Conservation (phyloP, 2,113 vertebrate genomes). For the Dendropsophus ebraccatus region DNA sequence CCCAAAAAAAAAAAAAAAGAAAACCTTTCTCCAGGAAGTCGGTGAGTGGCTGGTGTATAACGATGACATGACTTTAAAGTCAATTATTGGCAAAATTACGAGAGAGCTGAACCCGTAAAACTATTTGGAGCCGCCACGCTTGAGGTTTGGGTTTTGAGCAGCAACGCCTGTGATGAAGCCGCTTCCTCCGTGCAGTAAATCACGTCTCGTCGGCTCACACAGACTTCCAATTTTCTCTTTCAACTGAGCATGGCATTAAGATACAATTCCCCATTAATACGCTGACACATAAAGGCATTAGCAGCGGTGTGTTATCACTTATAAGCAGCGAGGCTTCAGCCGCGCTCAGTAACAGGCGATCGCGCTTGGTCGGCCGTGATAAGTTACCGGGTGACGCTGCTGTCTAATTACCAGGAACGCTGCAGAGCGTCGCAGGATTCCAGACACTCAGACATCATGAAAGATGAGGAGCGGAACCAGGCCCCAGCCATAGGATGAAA, state of each 20-base stretch:
- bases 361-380: neutral
- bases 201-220: neutral
- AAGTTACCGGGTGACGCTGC: neutral
- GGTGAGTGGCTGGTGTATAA: too few relatives aligned
- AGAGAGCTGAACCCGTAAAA: neutral
- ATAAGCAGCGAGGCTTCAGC: neutral
- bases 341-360: neutral
- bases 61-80: too few relatives aligned
- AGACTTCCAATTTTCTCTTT: neutral
- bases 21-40: too few relatives aligned
- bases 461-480: neutral
- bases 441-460: neutral
- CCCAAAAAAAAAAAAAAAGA: too few relatives aligned
- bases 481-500: neutral
- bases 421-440: neutral
- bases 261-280: constrained; percentile 12
- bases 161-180: neutral
- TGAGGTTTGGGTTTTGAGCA: neutral
- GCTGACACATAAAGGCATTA: constrained; percentile 5
- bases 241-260: neutral
- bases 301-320: neutral
- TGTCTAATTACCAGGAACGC: neutral
- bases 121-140: neutral
- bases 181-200: neutral
- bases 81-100: neutral